Evolutionary conservation across 1,140 invertebrate species (phyloP).

Genomic region (Temnothorax longispinosus): DNA sequence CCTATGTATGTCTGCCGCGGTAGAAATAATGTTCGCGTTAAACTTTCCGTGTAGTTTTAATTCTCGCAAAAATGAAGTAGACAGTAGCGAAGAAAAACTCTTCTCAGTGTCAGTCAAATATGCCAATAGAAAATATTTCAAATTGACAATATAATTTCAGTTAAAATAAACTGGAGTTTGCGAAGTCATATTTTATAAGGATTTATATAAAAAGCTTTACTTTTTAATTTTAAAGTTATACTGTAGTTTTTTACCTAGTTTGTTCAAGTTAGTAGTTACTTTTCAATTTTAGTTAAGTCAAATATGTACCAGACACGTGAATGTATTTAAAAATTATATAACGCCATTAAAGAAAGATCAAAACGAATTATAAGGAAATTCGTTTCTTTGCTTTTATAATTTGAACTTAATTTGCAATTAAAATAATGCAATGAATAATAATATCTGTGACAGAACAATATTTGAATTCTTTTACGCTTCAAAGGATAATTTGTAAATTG

Average conservation of each 20-base stretch:
- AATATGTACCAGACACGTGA: background rate
- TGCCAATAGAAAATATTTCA: background rate
- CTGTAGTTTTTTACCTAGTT: background rate
- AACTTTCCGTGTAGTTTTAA: background rate
- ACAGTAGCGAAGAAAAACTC: background rate
- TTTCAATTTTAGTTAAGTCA: background rate
- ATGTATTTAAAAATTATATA: conserved; percentile 10
- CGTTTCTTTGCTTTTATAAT: background rate
- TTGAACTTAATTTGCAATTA: background rate
- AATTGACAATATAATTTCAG: background rate
- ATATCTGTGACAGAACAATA: background rate
- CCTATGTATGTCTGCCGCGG: no score
- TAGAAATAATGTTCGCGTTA: background rate
- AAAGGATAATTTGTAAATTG: background rate
- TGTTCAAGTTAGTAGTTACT: background rate
- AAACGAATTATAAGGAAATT: background rate
- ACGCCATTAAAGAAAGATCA: background rate
- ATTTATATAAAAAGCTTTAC: background rate
- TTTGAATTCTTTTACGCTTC: background rate
- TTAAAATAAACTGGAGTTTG: background rate
- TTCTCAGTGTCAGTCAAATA: background rate
- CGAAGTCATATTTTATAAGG: background rate
- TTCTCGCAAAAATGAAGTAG: background rate
- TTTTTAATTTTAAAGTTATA: background rate
- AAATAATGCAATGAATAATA: background rate